Base-by-base conservation (phyloP, 2,113 vertebrate genomes). In the Cichladusa arquata region DNA sequence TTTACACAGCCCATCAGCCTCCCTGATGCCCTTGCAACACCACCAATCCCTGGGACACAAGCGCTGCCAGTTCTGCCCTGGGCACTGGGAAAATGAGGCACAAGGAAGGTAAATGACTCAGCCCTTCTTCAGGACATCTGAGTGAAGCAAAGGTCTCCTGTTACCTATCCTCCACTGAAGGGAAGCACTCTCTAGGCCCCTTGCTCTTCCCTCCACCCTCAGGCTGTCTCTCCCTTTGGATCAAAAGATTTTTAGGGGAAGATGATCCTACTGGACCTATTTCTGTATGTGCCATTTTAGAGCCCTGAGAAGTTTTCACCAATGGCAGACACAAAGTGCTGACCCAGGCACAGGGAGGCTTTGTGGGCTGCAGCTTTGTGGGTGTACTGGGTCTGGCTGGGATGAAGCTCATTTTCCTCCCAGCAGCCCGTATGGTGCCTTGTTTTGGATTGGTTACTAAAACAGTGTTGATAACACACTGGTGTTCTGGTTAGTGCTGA, bases 361-460 rank as follows among this genome's bases (percentile, higher is more conserved):
- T 44, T 83, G 64, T 73, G 82, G 73, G 73, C n/a, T 67, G 67
- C 31, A 61, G 53, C 34, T 86, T n/a, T 33, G 31, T 53, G 51
- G 28, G 31, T 73, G 29, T 10, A 48, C 54, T 58, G 54, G 25
- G 33, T 70, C 72, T 83, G 50, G 12, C 34, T 91, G 84, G 61
- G 24, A 70, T 58, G 25, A 53, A 66, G 84, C 42, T 74, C 58
- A 58, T 84, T 50, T 73, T 81, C 73, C 77, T 81, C 72, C 38
- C 81, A 67, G 84, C 60, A 67, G 57, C 40, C 72, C 0, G 0
- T 53, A 34, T 40, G 45, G 50, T 56, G 79, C 53, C 0, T 0
- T 66, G 71, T 24, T 87, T 87, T 65, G 73, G 34, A 40, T 15
- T 60, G 71, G 69, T 74, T 34, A 81, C 26, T 89, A 47, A 70